Percentiles rank a stretch among this genome's conserved stretches.
These are phyloP conservation scores for Sylvia atricapilla DNA, from an alignment of 2,113 vertebrate genomes.

Conservation along the genomic window DNA sequence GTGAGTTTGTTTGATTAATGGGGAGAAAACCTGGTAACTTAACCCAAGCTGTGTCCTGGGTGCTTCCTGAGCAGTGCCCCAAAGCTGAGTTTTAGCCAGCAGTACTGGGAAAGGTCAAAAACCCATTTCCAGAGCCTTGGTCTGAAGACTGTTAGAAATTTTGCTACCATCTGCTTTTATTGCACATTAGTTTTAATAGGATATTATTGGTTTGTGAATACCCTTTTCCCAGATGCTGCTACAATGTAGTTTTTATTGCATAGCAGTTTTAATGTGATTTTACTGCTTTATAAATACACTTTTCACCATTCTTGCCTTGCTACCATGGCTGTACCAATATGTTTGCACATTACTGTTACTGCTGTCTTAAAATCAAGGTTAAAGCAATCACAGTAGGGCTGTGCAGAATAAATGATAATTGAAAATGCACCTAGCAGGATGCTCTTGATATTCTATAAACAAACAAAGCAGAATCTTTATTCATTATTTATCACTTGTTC, in stretches of 20 bases:
- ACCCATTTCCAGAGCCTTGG: neutral
- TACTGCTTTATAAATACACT: constrained; percentile 46
- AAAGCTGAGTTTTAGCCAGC: neutral
- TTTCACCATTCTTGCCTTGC: constrained; percentile 11
- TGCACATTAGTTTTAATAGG: constrained; percentile 31
- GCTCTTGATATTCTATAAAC: constrained; percentile 24
- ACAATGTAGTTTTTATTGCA: constrained; percentile 12
- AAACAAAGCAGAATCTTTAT: constrained; percentile 22
- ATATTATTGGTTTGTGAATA: constrained; percentile 47
- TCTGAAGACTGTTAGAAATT: neutral
- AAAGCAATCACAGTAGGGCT: constrained; percentile 33
- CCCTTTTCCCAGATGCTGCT: constrained; percentile 39
- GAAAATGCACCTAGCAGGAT: constrained; percentile 9
- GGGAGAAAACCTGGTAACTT: neutral
- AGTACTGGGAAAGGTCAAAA: neutral
- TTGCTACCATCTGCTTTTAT: neutral
- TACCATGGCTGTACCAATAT: neutral
- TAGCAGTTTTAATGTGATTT: constrained; percentile 36
- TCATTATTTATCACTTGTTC: constrained; percentile 35
- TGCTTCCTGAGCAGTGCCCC: neutral
- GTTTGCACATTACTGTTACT: neutral
- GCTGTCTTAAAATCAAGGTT: constrained; percentile 57
- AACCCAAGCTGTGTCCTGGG: neutral
- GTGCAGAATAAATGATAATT: constrained; percentile 8
- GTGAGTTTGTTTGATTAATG: neutral